Conservation (phyloP, 2,113 vertebrate species). For the Sitta europaea region DNA sequence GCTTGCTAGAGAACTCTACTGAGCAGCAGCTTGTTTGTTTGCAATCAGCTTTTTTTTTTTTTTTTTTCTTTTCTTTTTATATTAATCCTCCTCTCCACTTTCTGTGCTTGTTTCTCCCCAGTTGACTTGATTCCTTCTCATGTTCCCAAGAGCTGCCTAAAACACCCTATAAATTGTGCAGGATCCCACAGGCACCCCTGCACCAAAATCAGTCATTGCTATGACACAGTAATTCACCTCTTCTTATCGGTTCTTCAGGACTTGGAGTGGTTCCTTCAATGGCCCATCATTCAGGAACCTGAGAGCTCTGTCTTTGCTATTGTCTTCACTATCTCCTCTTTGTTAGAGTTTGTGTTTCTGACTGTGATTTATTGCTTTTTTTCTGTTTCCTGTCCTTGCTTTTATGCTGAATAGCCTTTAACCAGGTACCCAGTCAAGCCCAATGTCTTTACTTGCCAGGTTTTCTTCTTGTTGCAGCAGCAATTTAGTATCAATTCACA, state of each 20-base stretch:
- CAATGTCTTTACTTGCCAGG: not conserved
- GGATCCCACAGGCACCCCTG: too few species aligned
- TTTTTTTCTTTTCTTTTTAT: not conserved
- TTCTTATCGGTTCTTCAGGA: not conserved
- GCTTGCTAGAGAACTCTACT: not conserved
- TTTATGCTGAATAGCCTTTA: not conserved
- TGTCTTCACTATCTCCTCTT: not conserved
- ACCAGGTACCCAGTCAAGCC: not conserved
- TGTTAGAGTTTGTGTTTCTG: not conserved
- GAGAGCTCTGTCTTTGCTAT: not conserved
- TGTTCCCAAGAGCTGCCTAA: not conserved
- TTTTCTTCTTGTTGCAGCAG: not conserved
- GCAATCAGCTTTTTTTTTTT: not conserved
- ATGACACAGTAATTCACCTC: not conserved
- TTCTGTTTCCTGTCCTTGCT: not conserved
- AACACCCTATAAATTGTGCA: not conserved
- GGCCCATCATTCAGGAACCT: not conserved
- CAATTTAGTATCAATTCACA: not conserved
- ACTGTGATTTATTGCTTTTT: not conserved
- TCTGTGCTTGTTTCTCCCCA: not conserved
- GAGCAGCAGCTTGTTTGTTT: not conserved
- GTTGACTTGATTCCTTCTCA: not conserved
- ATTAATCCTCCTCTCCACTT: not conserved
- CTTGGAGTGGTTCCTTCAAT: not conserved
- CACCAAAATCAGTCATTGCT: not conserved